Conservation (phyloP, 2,797 vertebrate species). For the Enteromius viviparus region DNA sequence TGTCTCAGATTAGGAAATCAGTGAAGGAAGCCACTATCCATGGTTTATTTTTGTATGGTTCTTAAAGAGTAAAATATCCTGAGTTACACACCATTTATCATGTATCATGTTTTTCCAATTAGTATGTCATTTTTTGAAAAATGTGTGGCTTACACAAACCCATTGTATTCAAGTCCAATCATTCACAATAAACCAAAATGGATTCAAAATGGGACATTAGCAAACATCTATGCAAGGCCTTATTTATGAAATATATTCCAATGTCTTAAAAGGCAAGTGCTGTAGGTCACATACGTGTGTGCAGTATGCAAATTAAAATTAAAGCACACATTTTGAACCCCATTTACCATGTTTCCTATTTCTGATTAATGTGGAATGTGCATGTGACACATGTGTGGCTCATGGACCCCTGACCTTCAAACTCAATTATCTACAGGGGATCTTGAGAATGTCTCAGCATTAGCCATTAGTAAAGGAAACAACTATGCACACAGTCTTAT, state of each 20-base stretch:
- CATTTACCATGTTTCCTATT: not conserved
- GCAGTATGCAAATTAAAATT: not conserved
- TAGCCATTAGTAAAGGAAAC: conserved; percentile 19
- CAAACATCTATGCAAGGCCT: not conserved
- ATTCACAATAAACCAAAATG: not conserved
- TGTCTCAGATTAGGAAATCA: conserved; percentile 4
- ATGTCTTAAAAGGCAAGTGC: not conserved
- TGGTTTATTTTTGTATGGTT: not conserved
- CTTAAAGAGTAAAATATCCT: not conserved
- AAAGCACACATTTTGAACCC: not conserved
- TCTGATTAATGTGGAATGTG: conserved; percentile 21
- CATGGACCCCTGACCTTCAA: not conserved
- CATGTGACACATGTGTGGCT: not conserved
- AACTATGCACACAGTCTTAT: not conserved
- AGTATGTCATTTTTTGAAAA: not conserved
- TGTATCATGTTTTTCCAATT: not conserved
- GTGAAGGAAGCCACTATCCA: not conserved
- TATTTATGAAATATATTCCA: not conserved
- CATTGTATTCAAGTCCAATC: not conserved
- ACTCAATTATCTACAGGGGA: not conserved
- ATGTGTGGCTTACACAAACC: not conserved
- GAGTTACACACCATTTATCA: not conserved
- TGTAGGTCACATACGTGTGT: not conserved
- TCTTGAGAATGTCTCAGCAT: not conserved
- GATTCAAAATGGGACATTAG: conserved; percentile 15